Evolutionary conservation across 2,888 invertebrate species (phyloP), one percentile per base, ranked within the genome.

Genomic region (Drosophila conformis): DNA sequence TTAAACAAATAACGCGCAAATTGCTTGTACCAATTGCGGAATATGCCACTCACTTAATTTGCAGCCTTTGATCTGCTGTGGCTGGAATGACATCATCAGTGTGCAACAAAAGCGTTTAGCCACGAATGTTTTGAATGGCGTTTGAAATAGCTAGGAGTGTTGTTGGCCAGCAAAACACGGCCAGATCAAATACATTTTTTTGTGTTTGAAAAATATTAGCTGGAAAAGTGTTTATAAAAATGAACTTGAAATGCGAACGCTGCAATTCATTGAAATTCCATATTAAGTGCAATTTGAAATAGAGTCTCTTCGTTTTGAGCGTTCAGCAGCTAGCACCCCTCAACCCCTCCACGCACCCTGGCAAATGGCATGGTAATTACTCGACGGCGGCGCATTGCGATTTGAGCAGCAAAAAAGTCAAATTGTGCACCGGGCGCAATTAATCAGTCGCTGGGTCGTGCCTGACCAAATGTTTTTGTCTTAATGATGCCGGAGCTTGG

Each of bases 351-450:
- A 13, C 6, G 18, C 48, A 69, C 42, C 61, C 33, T 49, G 71
- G 69, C 49, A 66, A 80, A 62, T 76, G 84, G 89, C 89, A 87
- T 89, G 90, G 90, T 89, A 86, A 86, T 86, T 86, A 86, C 90
- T 76, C 65, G 78, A 54, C 68, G 27, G 61, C 60, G 70, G 57
- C 61, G 38, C 60, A 69, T 69, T 74, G 86, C 87, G 87, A 84
- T 82, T 89, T 86, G 88, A 87, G 87, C 73, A 82, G 86, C 83
- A 82, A 85, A 87, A 89, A 90, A 87, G 87, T 87, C 87, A 87
- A 88, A 90, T 90, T 84, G 76, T 78, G 89, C 87, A 83, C 83
- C 62, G 60, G 65, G 61, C 69, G 84, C 83, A 88, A 87, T 87
- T 90, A 87, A 87, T 87, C 87, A 90, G 87, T 57, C 67, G 82